Evolutionary conservation across 2,797 vertebrate genomes (phyloP).

Genomic region (Sternarchorhynchus goeldii): DNA sequence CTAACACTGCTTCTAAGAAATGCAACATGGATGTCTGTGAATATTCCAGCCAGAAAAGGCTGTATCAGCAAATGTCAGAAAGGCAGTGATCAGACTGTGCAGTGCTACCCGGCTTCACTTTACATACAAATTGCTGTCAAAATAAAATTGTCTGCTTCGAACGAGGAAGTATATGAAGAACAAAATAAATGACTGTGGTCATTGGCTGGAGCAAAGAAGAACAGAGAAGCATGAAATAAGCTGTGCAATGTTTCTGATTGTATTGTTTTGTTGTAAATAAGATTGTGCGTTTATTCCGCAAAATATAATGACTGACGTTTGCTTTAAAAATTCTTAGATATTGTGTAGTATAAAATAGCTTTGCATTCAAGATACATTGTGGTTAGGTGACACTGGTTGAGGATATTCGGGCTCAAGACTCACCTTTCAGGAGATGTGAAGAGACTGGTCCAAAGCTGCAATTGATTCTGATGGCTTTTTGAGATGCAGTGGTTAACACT

Average conservation of each 20-base stretch:
- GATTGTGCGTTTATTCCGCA: conserved; percentile 42
- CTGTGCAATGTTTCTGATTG: conserved; percentile 67
- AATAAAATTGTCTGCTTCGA: conserved; percentile 77
- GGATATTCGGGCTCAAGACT: not conserved
- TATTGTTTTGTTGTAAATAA: conserved; percentile 64
- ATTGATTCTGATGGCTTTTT: conserved; percentile 42
- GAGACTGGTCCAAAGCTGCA: conserved; percentile 40
- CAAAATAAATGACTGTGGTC: conserved; percentile 58
- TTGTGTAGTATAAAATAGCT: not conserved
- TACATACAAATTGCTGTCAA: conserved; percentile 83
- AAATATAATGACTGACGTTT: conserved; percentile 9
- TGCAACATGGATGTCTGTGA: conserved; percentile 66
- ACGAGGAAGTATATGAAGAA: conserved; percentile 66
- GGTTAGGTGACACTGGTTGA: not conserved
- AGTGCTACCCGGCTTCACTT: conserved; percentile 62
- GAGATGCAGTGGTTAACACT: conserved; percentile 44
- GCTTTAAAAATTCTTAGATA: not conserved
- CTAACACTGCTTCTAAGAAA: conserved; percentile 44
- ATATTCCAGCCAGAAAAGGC: conserved; percentile 66
- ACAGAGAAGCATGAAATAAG: conserved; percentile 67
- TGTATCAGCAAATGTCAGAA: conserved; percentile 73
- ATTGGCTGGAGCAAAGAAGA: conserved; percentile 66
- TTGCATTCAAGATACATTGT: not conserved
- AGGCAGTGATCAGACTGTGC: conserved; percentile 65
- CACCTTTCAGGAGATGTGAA: conserved; percentile 41